A percentile compares a stretch with the other conserved stretches of the same genome.
phyloP scores from a whole-genome alignment of 1,140 invertebrate genomes.

The Drosophila pandora region DNA sequence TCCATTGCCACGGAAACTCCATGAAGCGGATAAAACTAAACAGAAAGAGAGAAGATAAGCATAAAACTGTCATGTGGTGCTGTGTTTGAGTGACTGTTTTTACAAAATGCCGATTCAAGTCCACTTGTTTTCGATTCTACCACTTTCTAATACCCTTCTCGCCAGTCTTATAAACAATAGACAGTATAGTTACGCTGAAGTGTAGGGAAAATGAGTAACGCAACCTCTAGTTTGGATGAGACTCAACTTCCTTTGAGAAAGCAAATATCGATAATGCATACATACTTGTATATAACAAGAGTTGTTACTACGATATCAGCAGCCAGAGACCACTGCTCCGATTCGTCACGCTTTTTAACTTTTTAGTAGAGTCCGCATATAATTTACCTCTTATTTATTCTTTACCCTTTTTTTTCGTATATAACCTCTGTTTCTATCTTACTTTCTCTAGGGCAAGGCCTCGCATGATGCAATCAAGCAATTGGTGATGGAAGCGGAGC shows the following conservation, averaged over 20 bases:
- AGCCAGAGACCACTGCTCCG: no score
- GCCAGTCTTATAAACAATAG: slow-evolving; percentile 21
- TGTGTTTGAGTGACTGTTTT: no score
- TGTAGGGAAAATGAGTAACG: slow-evolving; percentile 19
- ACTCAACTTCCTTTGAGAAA: no score
- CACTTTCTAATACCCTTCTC: slow-evolving; percentile 12
- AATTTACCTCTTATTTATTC: slow-evolving; percentile 1
- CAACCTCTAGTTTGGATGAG: not conserved
- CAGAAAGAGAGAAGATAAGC: slow-evolving; percentile 9
- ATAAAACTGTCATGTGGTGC: slow-evolving; percentile 2
- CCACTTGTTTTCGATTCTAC: not conserved
- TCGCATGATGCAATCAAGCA: slow-evolving; percentile 84
- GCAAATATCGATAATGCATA: no score
- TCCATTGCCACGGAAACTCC: no score
- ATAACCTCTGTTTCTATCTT: not conserved
- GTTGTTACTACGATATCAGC: no score
- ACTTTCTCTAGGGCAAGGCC: slow-evolving; percentile 70
- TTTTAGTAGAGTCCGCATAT: no score
- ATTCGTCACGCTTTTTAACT: no score
- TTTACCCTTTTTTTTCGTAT: not conserved
- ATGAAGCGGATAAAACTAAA: slow-evolving; percentile 3
- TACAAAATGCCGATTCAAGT: no score
- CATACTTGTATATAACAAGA: no score
- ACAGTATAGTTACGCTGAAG: slow-evolving; percentile 50
- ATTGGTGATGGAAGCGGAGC: slow-evolving; percentile 82